phyloP scores from a whole-genome alignment of 2,113 vertebrate genomes.

The Apteryx mantelli region DNA sequence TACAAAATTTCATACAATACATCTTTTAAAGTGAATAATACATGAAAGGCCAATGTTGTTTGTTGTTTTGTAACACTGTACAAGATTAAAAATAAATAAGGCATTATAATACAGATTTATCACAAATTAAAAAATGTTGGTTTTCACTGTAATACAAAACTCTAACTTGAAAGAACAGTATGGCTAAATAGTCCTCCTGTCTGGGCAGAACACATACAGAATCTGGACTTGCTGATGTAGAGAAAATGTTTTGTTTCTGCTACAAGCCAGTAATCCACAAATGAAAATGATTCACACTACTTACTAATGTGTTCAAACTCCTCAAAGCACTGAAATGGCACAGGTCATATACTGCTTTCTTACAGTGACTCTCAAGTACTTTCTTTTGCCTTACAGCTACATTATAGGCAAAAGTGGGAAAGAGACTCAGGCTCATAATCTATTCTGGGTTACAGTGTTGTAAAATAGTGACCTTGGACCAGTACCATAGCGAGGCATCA shows the following conservation, averaged over 20 bases:
- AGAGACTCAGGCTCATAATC: neutral
- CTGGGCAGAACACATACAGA: constrained; percentile 39
- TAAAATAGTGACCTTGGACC: neutral
- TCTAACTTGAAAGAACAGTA: constrained; percentile 66
- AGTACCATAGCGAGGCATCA: accelerated
- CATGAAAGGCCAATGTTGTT: constrained; percentile 86
- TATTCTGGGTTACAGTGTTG: neutral
- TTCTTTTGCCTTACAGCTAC: constrained; percentile 8
- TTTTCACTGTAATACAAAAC: constrained; percentile 73
- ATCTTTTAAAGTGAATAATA: constrained; percentile 87
- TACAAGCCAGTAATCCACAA: constrained; percentile 14
- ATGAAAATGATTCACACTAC: neutral
- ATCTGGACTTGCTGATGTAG: constrained; percentile 58
- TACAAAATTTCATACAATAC: constrained; percentile 88
- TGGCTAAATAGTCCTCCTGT: constrained; percentile 71
- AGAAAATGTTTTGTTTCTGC: constrained; percentile 34
- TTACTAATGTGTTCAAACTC: neutral
- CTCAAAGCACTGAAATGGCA: constrained; percentile 48
- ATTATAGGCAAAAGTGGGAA: neutral
- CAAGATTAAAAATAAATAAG: constrained; percentile 91
- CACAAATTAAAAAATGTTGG: constrained; percentile 78
- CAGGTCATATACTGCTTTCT: neutral
- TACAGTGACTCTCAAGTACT: neutral
- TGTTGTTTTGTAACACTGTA: constrained; percentile 79
- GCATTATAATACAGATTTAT: constrained; percentile 86